Evolutionary conservation across 2,797 vertebrate genomes (phyloP), one percentile per base, ranked within the genome.

Genomic region (Tokudaia tokunoshimensis): DNA sequence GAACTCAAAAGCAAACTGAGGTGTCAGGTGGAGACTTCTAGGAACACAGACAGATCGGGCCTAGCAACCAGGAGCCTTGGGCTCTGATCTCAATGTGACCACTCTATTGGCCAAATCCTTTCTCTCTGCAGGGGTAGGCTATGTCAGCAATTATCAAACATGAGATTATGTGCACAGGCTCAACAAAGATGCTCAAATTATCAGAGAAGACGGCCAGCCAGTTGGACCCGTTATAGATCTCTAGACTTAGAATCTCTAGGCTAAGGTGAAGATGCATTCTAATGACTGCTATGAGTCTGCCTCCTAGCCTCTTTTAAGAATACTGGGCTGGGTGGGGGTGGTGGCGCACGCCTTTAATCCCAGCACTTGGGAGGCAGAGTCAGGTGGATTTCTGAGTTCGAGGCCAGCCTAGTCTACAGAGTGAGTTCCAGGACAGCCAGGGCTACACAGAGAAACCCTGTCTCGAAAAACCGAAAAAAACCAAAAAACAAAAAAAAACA

Each of bases 1-100:
- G 44, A 70, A 94, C 44, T 89, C 44, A 94, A 63, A 31, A 80
- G 67, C 59, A 76, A 95, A 92, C 29, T 65, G 26, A 92, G 14
- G 37, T 29, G 22, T 61, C 29, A 86, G 37, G 9, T 1, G 0
- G 14, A 24, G 9, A 76, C 57, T 86, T 76, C 41, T 41, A 26
- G 3, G n/a, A 87, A 70, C n/a, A 76, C 9, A 65, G 59, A 47
- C 41, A 91, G 57, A 41, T n/a, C 12, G 52, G 75, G 37, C n/a
- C 52, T 13, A 37, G 44, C 63, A 91, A 91, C 41, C 15, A 74
- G 50, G 26, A 91, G 17, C 76, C 61, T 52, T 41, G 20, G 81
- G 44, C 78, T 93, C 81, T n/a, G 13, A 61, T 55, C 47, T 84
- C 78, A 84, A 11, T 82, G 65, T 0, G 0, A 90, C 37, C 61